Conservation (phyloP, 2,888 invertebrate genomes). For the Polymixis flavicincta region DNA sequence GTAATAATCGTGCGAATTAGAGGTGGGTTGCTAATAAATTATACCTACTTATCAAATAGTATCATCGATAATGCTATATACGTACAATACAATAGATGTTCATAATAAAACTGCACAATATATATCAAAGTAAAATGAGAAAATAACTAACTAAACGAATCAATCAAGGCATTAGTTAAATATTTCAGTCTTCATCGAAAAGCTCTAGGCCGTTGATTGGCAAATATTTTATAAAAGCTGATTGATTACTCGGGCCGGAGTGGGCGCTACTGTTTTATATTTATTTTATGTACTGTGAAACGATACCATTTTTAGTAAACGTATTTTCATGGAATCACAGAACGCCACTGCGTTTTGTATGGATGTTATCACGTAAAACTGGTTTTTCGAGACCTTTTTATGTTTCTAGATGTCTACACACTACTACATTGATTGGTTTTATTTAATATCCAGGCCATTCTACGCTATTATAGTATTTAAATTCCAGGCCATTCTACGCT, state of each 20-base stretch:
- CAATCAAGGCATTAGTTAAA: constrained; percentile 49
- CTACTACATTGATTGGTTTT: neutral
- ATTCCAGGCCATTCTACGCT: neutral
- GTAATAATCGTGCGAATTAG: neutral
- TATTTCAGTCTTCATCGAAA: constrained; percentile 34
- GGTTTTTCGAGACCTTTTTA: neutral
- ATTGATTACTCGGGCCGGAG: constrained; percentile 47
- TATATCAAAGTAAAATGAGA: neutral
- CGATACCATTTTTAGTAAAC: constrained; percentile 21
- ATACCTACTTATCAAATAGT: neutral
- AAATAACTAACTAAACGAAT: constrained; percentile 27
- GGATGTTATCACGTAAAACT: neutral
- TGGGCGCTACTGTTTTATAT: constrained; percentile 20
- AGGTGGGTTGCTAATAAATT: neutral
- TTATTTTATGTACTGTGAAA: constrained; percentile 23
- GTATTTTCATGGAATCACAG: neutral
- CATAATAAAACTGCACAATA: neutral
- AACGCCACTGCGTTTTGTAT: constrained; percentile 7
- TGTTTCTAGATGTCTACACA: neutral
- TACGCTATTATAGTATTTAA: neutral
- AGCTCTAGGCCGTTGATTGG: constrained; percentile 40
- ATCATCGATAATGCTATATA: neutral
- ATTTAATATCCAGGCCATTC: neutral
- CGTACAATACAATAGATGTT: neutral
- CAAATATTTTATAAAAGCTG: constrained; percentile 54